Base-by-base conservation (phyloP, 2,888 invertebrate species). In the Luffia ferchaultella region DNA sequence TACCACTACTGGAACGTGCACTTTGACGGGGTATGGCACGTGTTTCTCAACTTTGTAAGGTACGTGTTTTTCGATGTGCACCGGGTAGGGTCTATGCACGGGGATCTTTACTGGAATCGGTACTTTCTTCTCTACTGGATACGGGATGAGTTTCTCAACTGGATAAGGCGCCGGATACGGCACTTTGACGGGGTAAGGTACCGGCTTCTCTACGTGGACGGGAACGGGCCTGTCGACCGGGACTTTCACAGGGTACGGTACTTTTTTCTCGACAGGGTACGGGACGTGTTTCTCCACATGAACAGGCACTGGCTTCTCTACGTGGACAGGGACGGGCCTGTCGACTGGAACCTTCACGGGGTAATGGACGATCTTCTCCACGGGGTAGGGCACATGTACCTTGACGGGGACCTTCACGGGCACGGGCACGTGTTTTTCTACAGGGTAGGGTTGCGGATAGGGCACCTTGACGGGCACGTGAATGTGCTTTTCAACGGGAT, bases 161-260 rank as follows among this genome's bases (percentile, higher is more conserved):
- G 89, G 89, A 68, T 90, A 91, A 18, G 91, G 91, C 7, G 86
- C 87, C 16, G 91, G 90, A 41, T 89, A 87, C 9, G 87, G 91
- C 19, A 92, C 90, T 65, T 92, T 92, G 3, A 93, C 91, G 47
- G 85, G 86, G 60, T 89, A 89, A 20, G 93, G 93, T 57, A 92
- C 90, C 42, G 90, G 91, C 66, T 92, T 92, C 55, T 92, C 92
- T 1, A 93, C 92, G 54, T 90, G 90, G 16, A 90, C 90, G 5
- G 91, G 90, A 2, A 91, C 86, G 43, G 89, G 92, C 62, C 88
- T 86, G 45, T 91, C 89, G 40, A 88, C 85, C 46, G 76, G 85
- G 45, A 90, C 87, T 68, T 91, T 89, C 1, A 91, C 90, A 49
- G 90, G 90, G 67, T 89, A 89, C 44, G 89, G 90, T 45, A 90